These are phyloP conservation scores for Calephelis nemesis DNA, from an alignment of 1,140 invertebrate species.

Conservation along the genomic window DNA sequence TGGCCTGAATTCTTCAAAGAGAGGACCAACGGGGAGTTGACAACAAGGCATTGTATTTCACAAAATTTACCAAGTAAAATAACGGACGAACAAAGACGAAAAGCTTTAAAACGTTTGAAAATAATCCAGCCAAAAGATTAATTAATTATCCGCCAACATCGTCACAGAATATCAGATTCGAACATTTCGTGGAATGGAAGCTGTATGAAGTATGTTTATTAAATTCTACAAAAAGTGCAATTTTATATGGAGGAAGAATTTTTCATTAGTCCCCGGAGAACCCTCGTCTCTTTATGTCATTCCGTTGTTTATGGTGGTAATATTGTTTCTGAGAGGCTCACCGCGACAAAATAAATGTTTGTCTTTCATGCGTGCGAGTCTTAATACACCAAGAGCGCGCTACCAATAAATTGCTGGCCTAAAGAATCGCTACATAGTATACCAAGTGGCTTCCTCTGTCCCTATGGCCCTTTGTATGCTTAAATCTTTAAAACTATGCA, in stretches of 20 bases:
- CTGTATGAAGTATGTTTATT: constrained; percentile 11
- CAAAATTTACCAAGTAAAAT: too few species aligned
- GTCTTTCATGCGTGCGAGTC: neutral
- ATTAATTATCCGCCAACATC: constrained; percentile 15
- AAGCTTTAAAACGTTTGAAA: neutral
- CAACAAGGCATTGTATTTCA: too few species aligned
- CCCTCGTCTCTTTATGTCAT: neutral
- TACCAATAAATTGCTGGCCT: too few species aligned
- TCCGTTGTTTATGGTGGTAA: constrained; percentile 10
- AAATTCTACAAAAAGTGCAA: constrained; percentile 17
- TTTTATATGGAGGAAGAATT: constrained; percentile 12
- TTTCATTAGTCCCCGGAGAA: constrained; percentile 11
- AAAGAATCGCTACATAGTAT: too few species aligned
- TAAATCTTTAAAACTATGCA: too few species aligned
- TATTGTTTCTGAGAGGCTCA: constrained; percentile 6
- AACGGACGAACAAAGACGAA: too few species aligned
- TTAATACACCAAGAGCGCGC: neutral
- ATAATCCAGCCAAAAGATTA: constrained; percentile 7
- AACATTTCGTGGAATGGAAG: constrained; percentile 13
- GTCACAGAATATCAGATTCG: constrained; percentile 14
- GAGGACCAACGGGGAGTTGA: too few species aligned
- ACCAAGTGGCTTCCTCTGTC: too few species aligned
- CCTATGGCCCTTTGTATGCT: too few species aligned
- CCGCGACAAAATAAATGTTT: constrained; percentile 14
- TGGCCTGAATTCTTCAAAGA: too few species aligned